Percentiles rank a stretch among this genome's conserved stretches.
phyloP scores from a whole-genome alignment of 1,140 invertebrate species.

The Mycetomoellerius zeteki region DNA sequence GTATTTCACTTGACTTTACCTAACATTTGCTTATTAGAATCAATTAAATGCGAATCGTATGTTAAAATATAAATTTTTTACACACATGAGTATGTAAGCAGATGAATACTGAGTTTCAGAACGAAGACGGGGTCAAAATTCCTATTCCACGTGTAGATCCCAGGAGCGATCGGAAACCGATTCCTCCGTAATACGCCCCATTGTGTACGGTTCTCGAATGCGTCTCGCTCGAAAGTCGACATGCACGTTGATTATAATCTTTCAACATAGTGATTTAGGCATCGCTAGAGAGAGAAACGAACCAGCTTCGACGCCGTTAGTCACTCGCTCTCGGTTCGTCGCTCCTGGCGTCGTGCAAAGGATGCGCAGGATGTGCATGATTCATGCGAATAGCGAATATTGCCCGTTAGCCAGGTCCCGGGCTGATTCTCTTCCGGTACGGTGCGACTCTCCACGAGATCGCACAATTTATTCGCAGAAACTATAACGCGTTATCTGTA shows the following conservation, averaged over 20 bases:
- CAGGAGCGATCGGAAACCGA: slow-evolving; percentile 67
- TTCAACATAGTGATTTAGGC: slow-evolving; percentile 74
- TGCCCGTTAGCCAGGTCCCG: slow-evolving; percentile 8
- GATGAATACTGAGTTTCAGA: slow-evolving; percentile 33
- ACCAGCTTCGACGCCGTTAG: slow-evolving; percentile 59
- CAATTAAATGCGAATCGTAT: neutral
- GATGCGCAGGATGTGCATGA: slow-evolving; percentile 46
- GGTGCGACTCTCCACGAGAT: neutral
- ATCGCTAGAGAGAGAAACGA: slow-evolving; percentile 46
- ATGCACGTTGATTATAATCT: slow-evolving; percentile 78
- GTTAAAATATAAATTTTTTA: neutral
- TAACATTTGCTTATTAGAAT: neutral
- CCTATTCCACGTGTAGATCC: slow-evolving; percentile 42
- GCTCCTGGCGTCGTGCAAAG: slow-evolving; percentile 53
- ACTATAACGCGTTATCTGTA: slow-evolving; percentile 52
- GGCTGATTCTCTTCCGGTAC: slow-evolving; percentile 50
- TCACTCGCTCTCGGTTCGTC: slow-evolving; percentile 69
- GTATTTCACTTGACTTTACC: neutral
- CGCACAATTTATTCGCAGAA: slow-evolving; percentile 38
- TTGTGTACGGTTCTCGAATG: slow-evolving; percentile 68
- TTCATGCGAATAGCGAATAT: slow-evolving; percentile 48
- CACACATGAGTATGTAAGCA: no score
- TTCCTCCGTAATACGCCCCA: slow-evolving; percentile 61
- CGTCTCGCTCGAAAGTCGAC: slow-evolving; percentile 52
- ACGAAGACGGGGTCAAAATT: slow-evolving; percentile 64